Evolutionary conservation across 2,113 vertebrate genomes (phyloP).

Genomic region (Epinephelus moara): DNA sequence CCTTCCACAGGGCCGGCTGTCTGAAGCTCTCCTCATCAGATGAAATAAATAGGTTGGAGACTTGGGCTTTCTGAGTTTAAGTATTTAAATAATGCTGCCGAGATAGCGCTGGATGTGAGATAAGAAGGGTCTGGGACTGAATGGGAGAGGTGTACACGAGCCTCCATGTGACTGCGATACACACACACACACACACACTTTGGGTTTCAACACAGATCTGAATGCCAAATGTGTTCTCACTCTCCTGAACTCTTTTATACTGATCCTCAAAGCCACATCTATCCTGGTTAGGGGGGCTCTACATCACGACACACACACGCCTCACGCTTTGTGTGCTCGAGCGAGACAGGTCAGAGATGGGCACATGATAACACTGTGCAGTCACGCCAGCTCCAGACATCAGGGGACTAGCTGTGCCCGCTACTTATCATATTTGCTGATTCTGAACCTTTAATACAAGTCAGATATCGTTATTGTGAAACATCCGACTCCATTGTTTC

Average conservation of each 20-base stretch:
- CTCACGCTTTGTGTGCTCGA: constrained; percentile 12
- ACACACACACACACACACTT: constrained; percentile 9
- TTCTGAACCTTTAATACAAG: background rate
- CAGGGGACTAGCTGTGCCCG: background rate
- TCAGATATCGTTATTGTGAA: background rate
- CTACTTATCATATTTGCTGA: background rate
- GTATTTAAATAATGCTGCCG: constrained; percentile 15
- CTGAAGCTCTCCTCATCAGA: background rate
- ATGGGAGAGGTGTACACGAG: constrained; percentile 3
- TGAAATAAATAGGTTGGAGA: constrained; percentile 28
- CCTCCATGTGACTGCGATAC: background rate
- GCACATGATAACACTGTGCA: constrained; percentile 14
- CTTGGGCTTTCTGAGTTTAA: constrained; percentile 7
- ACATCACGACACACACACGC: background rate
- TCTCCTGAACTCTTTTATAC: background rate
- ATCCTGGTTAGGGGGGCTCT: background rate
- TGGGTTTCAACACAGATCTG: constrained; percentile 21
- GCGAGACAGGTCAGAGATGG: constrained; percentile 33
- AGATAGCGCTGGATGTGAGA: constrained; percentile 19
- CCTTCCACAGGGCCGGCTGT: background rate
- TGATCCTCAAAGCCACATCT: background rate
- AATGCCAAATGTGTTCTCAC: constrained; percentile 14
- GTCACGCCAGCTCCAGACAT: background rate
- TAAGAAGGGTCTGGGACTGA: background rate
- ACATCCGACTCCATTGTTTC: constrained; percentile 2